Evolutionary conservation across 2,888 invertebrate species (phyloP), one percentile per base, ranked within the genome.

Genomic region (Lagria hirta): DNA sequence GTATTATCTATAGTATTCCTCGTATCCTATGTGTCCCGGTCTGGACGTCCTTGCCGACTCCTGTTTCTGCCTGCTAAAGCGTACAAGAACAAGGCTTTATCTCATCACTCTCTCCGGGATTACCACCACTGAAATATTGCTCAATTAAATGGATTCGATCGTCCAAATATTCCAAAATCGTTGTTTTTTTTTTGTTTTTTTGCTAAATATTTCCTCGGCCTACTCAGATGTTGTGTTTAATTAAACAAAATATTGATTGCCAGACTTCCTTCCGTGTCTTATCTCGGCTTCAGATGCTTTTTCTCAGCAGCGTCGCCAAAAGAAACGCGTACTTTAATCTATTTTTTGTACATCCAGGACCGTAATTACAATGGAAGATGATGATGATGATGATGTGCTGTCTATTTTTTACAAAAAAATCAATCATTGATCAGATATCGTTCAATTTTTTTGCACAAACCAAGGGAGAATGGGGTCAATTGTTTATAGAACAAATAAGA

Each of bases 1-100:
- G 52, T 60, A 59, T 64, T 62, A 62, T 63, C 62, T 61, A 61
- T 60, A 45, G 61, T 56, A 55, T 54, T 48, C n/a, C n/a, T n/a
- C 51, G 54, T 55, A 61, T 61, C 58, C 51, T n/a, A n/a, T 56
- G 58, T 57, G 53, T 58, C 57, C 59, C 54, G 55, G 52, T 51
- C n/a, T n/a, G n/a, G n/a, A 55, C 40, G 57, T 57, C 57, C 58
- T 58, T 54, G 49, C 40, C 24, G 21, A 43, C 15, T 34, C 16
- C 43, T 43, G 43, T 29, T 30, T 32, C 28, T 30, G 30, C 17
- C 20, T 20, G 16, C 16, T 15, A 17, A 24, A 24, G 30, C 30
- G 20, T 6, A 22, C 14, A n/a, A 11, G 20, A 16, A 36, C 30
- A 23, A 29, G 36, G 29, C 43, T 24, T 43, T 43, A 43, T 43